Base-by-base conservation (phyloP, 2,113 vertebrate species). In the Theropithecus gelada region DNA sequence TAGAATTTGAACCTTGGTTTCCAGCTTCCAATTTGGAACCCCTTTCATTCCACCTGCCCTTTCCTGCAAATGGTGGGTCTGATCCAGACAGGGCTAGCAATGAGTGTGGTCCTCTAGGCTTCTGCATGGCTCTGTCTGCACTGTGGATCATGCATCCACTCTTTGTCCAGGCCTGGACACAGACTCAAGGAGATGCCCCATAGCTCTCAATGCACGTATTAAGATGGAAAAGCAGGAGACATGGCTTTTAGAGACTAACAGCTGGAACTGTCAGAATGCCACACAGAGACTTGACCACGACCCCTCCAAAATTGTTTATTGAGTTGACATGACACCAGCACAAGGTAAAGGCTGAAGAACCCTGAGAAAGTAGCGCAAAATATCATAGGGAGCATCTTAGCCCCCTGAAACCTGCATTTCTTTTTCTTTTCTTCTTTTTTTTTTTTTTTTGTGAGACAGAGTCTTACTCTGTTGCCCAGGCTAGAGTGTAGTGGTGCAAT, bases 331-430 rank as follows among this genome's bases (percentile, higher is more conserved):
- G 72, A 78, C 30, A 14, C 12, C 10, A 35, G 5, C 35, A 57
- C 10, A 52, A 57, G 25, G 32, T 1, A 16, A 50, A 64, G 14
- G 30, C 40, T 35, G 3, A 22, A 48, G 23, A 90, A n/a, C 18
- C 30, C 84, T 35, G 55, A 78, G 68, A 25, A 80, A 68, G 23
- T 3, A 43, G 5, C 43, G 1, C 1, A 35, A 23, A 52, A 48
- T 0, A 9, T n/a, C 35, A 8, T 0, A 0, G 43, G 43, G 40
- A 8, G 0, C 18, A 1, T 8, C 66, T 79, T 5, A 16, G 25
- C 17, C 40, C 5, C 3, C 27, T 3, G 27, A 64, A 12, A 64
- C 61, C 27, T 30, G 61, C 61, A 64, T 32, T 30, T 30, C 27
- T 64, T 64, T 64, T 30, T 6, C 4, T 61, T 30, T 3, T 27